Percentiles rank a stretch among this genome's conserved stretches.
Evolutionary conservation across 2,797 vertebrate genomes (phyloP).

Genomic region (Parotocinclus haroldoi): DNA sequence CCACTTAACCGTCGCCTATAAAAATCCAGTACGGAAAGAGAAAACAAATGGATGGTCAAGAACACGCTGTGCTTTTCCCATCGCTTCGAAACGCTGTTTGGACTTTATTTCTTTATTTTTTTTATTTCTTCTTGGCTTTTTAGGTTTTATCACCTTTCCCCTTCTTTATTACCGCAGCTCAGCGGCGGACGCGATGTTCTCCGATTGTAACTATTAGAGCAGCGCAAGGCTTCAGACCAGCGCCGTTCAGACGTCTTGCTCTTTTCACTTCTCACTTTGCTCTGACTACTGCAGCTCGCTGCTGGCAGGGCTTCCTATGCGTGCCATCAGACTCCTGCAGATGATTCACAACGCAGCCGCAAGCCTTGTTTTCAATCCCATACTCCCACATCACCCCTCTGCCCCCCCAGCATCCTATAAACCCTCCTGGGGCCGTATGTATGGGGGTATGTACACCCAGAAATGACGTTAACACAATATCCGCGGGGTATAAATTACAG

Average conservation of each 20-base stretch:
- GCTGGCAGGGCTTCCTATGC: neutral
- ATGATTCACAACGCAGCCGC: neutral
- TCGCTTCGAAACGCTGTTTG: slow-evolving; percentile 16
- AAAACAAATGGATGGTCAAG: slow-evolving; percentile 14
- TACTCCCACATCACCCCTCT: neutral
- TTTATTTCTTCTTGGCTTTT: slow-evolving; percentile 21
- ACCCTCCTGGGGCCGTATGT: no score
- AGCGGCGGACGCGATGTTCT: slow-evolving; percentile 18
- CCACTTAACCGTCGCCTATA: neutral
- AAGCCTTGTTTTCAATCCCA: neutral
- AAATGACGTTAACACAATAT: no score
- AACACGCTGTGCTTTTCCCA: slow-evolving; percentile 31
- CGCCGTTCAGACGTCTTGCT: neutral
- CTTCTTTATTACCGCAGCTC: slow-evolving; percentile 7
- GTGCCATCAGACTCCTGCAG: neutral
- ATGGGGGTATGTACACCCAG: no score
- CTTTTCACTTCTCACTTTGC: neutral
- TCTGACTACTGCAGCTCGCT: neutral
- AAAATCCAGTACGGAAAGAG: neutral
- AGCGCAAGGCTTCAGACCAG: neutral
- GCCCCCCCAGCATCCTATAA: no score
- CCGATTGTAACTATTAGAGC: neutral
- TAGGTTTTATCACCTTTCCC: slow-evolving; percentile 25
- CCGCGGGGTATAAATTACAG: no score
- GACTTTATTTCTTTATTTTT: slow-evolving; percentile 25